These are phyloP conservation scores for Catocala fraxini DNA, from an alignment of 2,888 invertebrate genomes.

Conservation along the genomic window DNA sequence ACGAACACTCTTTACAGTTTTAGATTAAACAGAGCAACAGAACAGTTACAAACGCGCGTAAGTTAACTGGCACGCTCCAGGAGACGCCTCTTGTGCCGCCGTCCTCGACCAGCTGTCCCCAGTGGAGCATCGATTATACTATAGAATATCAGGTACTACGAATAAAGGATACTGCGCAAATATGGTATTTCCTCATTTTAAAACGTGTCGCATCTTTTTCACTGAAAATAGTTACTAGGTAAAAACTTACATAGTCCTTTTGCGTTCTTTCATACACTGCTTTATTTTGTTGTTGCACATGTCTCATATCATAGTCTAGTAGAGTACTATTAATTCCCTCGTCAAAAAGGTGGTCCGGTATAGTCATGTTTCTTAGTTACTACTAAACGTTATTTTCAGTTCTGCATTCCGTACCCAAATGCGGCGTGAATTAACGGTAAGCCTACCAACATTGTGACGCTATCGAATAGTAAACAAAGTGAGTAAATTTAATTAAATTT, in stretches of 20 bases:
- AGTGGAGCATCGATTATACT: too few species aligned
- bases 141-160: too few species aligned
- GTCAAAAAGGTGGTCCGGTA: conserved; percentile 78
- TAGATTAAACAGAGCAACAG: too few species aligned
- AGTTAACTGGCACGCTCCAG: too few species aligned
- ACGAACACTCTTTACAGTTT: too few species aligned
- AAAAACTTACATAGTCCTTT: conserved; percentile 75
- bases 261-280: conserved; percentile 71
- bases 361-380: conserved; percentile 54
- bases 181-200: too few species aligned
- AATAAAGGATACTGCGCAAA: too few species aligned
- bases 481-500: conserved; percentile 80
- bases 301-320: conserved; percentile 75
- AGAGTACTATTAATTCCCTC: conserved; percentile 75
- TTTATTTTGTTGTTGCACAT: conserved; percentile 66
- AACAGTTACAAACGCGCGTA: too few species aligned
- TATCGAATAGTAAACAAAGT: conserved; percentile 70
- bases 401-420: conserved; percentile 9
- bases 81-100: too few species aligned
- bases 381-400: conserved; percentile 26
- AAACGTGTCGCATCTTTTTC: too few species aligned
- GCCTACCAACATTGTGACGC: conserved; percentile 51
- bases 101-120: too few species aligned
- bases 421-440: conserved; percentile 45
- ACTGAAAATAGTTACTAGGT: neutral